Conservation (phyloP, 2,888 invertebrate species). For the Lasioglossum marginatum region DNA sequence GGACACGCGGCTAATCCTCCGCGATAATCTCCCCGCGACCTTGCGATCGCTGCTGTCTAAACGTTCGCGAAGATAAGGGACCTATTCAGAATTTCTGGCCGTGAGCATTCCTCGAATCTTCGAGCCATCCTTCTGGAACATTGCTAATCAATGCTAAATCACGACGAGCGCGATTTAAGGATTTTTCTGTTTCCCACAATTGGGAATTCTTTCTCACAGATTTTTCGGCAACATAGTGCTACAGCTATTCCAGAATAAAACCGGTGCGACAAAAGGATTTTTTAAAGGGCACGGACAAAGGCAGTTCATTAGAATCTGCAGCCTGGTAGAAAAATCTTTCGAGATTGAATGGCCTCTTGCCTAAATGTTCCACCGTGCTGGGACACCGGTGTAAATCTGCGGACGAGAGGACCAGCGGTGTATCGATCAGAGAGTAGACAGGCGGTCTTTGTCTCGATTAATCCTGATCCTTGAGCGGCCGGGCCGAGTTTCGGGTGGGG, state of each 20-base stretch:
- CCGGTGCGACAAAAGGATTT: background rate
- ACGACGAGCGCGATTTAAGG: background rate
- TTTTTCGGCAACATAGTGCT: background rate
- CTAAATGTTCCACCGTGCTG: background rate
- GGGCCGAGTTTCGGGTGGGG: background rate
- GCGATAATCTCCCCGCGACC: background rate
- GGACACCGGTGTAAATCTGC: slow-evolving; percentile 7
- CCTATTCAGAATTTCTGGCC: background rate
- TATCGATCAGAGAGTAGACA: slow-evolving; percentile 41
- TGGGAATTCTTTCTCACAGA: background rate
- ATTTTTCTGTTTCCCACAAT: background rate
- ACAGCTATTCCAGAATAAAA: background rate
- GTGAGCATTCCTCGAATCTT: background rate
- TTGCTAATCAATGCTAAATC: background rate
- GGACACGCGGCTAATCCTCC: background rate
- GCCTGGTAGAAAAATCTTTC: background rate
- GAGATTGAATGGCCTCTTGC: background rate
- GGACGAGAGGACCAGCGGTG: background rate
- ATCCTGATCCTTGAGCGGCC: slow-evolving; percentile 44
- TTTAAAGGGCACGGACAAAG: background rate
- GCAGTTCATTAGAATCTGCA: background rate
- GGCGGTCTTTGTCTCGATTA: slow-evolving; percentile 30
- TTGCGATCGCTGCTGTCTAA: background rate
- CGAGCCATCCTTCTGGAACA: too few species aligned
- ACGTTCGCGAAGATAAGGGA: background rate